Evolutionary conservation across 2,888 invertebrate genomes (phyloP).

Genomic region (Chymomyza amoena): DNA sequence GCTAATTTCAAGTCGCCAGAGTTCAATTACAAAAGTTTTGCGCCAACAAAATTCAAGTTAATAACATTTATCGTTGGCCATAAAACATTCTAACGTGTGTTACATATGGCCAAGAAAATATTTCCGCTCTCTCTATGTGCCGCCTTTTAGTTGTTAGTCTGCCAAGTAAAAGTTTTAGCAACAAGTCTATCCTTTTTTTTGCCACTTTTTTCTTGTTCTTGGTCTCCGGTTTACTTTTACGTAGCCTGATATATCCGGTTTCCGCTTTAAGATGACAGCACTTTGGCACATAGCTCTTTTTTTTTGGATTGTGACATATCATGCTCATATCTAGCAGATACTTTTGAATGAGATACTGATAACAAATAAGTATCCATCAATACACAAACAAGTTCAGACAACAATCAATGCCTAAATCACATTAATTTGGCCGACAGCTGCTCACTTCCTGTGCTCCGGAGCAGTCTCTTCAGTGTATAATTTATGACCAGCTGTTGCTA

Average conservation of each 20-base stretch:
- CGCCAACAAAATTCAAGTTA: slow-evolving; percentile 49
- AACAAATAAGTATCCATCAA: background rate
- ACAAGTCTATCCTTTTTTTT: slow-evolving; percentile 60
- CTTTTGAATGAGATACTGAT: background rate
- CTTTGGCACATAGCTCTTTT: too few relatives aligned
- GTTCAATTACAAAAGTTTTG: slow-evolving; percentile 66
- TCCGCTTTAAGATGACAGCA: background rate
- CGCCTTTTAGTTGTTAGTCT: background rate
- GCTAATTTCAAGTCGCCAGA: slow-evolving; percentile 40
- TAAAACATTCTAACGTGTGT: slow-evolving; percentile 40
- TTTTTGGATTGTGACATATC: too few relatives aligned
- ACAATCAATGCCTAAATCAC: background rate
- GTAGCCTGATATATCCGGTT: slow-evolving; percentile 29
- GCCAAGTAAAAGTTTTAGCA: slow-evolving; percentile 55
- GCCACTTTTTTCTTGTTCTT: background rate
- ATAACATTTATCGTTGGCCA: slow-evolving; percentile 63
- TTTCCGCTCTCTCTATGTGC: background rate
- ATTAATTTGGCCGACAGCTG: background rate
- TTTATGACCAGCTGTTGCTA: background rate
- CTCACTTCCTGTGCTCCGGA: background rate
- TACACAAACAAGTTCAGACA: background rate
- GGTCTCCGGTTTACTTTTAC: background rate
- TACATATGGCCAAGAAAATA: background rate
- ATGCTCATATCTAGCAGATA: background rate
- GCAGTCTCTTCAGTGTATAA: too few relatives aligned